Evolutionary conservation across 1,140 invertebrate species (phyloP).

Genomic region (Saxidomus purpurata): DNA sequence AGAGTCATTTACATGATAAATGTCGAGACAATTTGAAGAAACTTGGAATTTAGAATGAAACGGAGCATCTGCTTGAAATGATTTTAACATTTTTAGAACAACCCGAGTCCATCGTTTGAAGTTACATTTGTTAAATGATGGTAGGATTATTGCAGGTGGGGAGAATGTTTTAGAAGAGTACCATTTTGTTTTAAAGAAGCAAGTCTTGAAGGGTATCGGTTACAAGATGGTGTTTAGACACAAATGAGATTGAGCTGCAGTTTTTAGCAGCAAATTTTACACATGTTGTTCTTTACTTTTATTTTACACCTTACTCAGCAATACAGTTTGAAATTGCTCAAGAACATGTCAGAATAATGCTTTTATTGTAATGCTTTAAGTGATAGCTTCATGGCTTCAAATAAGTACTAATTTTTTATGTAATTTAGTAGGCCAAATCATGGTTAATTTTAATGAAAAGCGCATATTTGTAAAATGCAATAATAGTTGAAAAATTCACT

Average conservation of each 20-base stretch:
- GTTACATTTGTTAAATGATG: no score
- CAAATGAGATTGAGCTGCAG: slow-evolving; percentile 18
- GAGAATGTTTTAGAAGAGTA: no score
- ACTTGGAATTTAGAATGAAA: no score
- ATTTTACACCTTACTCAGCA: slow-evolving; percentile 26
- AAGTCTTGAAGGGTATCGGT: not conserved
- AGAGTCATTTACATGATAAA: no score
- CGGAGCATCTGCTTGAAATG: no score
- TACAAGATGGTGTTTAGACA: not conserved
- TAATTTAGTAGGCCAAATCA: not conserved
- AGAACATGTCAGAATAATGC: slow-evolving; percentile 5
- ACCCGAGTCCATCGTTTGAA: no score
- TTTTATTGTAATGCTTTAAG: not conserved
- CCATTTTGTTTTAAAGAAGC: not conserved
- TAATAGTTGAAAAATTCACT: not conserved
- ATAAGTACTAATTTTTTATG: not conserved
- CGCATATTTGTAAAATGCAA: no score
- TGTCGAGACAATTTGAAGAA: no score
- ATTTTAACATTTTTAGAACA: no score
- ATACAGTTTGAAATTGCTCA: slow-evolving; percentile 25
- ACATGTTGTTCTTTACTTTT: slow-evolving; percentile 32
- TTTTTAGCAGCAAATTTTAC: slow-evolving; percentile 39
- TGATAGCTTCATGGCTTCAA: not conserved
- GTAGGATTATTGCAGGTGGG: no score
- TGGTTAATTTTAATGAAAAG: not conserved